Percentiles rank a stretch among this genome's conserved stretches.
phyloP scores from a whole-genome alignment of 2,797 vertebrate species.

The Columba guinea region DNA sequence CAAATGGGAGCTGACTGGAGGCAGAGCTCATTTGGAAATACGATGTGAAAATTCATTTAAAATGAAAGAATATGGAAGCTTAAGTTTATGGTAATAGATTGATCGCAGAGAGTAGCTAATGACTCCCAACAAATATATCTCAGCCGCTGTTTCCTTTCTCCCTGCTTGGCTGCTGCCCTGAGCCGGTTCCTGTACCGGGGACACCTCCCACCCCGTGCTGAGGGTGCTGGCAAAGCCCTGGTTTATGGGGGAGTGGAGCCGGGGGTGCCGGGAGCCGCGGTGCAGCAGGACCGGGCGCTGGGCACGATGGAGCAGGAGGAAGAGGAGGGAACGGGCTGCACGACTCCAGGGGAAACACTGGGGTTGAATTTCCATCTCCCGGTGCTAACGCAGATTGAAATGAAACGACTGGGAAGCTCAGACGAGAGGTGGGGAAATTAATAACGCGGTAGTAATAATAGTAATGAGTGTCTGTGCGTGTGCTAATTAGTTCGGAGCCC shows the following conservation, averaged over 20 bases:
- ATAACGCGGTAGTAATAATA: slow-evolving; percentile 47
- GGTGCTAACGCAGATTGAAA: slow-evolving; percentile 13
- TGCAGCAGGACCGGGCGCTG: rapidly evolving
- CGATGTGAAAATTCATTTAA: slow-evolving; percentile 79
- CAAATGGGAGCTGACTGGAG: slow-evolving; percentile 80
- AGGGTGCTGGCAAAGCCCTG: background rate
- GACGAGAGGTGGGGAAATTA: slow-evolving; percentile 67
- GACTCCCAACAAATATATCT: slow-evolving; percentile 66
- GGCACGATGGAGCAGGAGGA: background rate
- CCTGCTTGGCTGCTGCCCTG: background rate
- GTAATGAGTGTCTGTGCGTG: slow-evolving; percentile 53
- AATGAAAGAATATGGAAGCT: slow-evolving; percentile 77
- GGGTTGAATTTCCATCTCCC: slow-evolving; percentile 29
- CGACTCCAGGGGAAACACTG: background rate
- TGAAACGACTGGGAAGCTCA: background rate
- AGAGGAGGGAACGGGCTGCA: background rate
- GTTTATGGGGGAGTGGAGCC: background rate
- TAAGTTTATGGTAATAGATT: slow-evolving; percentile 77
- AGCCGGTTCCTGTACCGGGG: background rate
- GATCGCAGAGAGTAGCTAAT: slow-evolving; percentile 71
- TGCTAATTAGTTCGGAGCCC: slow-evolving; percentile 53
- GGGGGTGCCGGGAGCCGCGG: background rate
- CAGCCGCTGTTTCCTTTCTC: background rate
- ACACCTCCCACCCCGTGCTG: background rate
- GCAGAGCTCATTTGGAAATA: slow-evolving; percentile 78